Evolutionary conservation across 2,888 invertebrate species (phyloP), one percentile per base, ranked within the genome.

Genomic region (Agrilus mali): DNA sequence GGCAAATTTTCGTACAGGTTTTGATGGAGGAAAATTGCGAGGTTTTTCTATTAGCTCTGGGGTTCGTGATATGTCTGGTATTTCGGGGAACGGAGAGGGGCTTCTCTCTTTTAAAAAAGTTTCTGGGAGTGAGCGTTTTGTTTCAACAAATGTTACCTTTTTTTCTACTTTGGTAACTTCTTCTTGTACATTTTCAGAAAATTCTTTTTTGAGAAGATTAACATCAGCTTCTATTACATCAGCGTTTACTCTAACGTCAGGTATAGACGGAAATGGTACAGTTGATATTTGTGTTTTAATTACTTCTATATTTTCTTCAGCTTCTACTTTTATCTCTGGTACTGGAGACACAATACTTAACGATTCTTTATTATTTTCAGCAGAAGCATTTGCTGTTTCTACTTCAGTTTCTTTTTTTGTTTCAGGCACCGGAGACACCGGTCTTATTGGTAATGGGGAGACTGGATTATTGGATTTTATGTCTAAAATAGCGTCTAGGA

Each of bases 51-150:
- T 44, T 2, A 63, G 46, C 46, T 64, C 63, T 12, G 61, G 60
- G 40, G 60, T 58, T 38, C 57, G 41, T 7, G 48, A 55, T 31
- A 64, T 50, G 48, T 65, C 60, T 8, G 59, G 57, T 38, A 65
- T 63, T 12, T 37, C 48, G 7, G 64, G 64, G 51, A 64, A 65
- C 12, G 62, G 61, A 1, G 63, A 61, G 7, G 48, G 36, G 14
- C 57, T 48, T 42, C 57, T 41, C 41, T 42, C 45, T 37, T 10
- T 10, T 10, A 27, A 27, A 27, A 27, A 27, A 1, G 27, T 27
- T 39, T 36, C 41, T 32, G 33, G 22, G 6, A 13, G 35, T 35
- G 10, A 12, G 8, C 7, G 7, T 4, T 7, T 35, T 35, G n/a
- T n/a, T 35, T 47, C 15, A 13, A 15, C n/a, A n/a, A 35, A 35